These are phyloP conservation scores for Camelus bactrianus DNA, from an alignment of 2,113 vertebrate species.

Conservation along the genomic window DNA sequence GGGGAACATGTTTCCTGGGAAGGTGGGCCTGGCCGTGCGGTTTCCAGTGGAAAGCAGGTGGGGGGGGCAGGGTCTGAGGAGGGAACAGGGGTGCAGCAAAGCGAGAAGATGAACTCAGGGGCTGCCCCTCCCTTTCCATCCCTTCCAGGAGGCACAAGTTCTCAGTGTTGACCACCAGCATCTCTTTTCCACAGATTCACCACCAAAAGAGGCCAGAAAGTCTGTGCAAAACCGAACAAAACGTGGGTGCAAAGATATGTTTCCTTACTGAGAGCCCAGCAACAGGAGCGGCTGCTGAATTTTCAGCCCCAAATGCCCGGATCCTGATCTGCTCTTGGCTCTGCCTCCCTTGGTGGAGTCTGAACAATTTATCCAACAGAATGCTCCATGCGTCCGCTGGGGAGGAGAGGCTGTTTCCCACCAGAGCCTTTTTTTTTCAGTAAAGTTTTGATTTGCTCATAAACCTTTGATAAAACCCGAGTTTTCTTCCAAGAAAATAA, in stretches of 20 bases:
- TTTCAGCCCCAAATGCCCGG: background rate
- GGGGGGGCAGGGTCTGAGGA: background rate
- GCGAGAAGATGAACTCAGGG: background rate
- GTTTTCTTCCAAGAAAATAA: constrained; percentile 21
- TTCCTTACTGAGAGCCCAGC: background rate
- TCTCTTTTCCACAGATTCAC: constrained; percentile 77
- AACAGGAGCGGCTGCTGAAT: background rate
- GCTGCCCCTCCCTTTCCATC: background rate
- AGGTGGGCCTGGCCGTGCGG: rapidly evolving
- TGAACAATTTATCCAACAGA: background rate
- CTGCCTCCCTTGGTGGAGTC: background rate
- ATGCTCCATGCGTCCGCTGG: background rate
- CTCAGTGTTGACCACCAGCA: background rate
- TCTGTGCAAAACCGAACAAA: constrained; percentile 58
- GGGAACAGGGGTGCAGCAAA: background rate
- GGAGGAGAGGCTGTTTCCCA: background rate
- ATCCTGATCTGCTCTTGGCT: too few species aligned
- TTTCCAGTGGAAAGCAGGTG: background rate
- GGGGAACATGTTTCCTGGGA: background rate
- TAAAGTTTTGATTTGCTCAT: background rate
- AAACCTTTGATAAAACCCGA: background rate
- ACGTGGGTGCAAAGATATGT: constrained; percentile 76
- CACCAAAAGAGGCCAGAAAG: background rate
- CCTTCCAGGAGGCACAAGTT: background rate
- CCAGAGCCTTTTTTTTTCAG: background rate